Evolutionary conservation across 2,888 invertebrate species (phyloP).

Genomic region (Tridacna gigas): DNA sequence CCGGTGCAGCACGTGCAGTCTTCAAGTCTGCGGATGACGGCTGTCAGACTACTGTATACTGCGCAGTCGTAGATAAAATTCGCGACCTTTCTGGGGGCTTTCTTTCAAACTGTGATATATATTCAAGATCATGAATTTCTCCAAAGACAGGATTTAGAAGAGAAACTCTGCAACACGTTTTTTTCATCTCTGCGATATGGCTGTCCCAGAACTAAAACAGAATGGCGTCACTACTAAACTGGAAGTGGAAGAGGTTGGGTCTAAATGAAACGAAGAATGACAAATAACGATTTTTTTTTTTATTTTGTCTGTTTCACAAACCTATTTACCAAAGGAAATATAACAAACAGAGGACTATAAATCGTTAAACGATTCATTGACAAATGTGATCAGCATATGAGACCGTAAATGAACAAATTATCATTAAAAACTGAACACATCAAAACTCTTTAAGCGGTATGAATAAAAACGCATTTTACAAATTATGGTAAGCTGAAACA

Average conservation of each 20-base stretch:
- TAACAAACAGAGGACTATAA: no score
- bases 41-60: constrained; percentile 79
- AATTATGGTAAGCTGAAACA: no score
- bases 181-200: constrained; percentile 75
- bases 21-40: constrained; percentile 81
- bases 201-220: constrained; percentile 39
- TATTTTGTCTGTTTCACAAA: no score
- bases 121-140: constrained; percentile 61
- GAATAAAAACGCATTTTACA: no score
- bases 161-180: constrained; percentile 74
- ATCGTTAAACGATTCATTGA: no score
- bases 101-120: constrained; percentile 72
- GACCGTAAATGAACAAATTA: no score
- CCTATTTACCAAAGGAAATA: no score
- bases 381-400: no score
- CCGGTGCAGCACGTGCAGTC: constrained; percentile 75
- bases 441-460: no score
- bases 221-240: constrained; percentile 10
- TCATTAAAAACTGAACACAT: no score
- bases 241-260: constrained; percentile 1
- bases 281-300: no score
- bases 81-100: constrained; percentile 74
- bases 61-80: constrained; percentile 77
- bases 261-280: no score
- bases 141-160: constrained; percentile 68